These are phyloP conservation scores for Protophormia terraenovae DNA, from an alignment of 2,888 invertebrate species.

Conservation along the genomic window DNA sequence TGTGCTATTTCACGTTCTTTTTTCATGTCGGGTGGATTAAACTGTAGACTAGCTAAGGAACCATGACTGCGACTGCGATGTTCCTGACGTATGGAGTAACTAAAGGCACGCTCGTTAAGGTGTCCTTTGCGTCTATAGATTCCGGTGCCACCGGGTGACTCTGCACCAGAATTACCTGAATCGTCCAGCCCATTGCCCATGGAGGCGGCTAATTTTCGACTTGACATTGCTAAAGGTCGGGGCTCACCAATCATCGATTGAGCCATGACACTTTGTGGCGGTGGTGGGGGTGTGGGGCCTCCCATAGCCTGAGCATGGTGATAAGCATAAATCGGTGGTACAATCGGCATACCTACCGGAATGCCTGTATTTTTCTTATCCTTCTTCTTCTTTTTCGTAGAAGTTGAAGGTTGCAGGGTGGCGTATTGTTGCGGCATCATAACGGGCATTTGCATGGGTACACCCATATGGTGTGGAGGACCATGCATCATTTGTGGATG, in stretches of 20 bases:
- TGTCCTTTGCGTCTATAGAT: constrained; percentile 96
- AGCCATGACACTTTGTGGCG: constrained; percentile 81
- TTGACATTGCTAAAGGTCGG: constrained; percentile 83
- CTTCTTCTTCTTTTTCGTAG: constrained; percentile 83
- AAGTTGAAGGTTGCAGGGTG: constrained; percentile 85
- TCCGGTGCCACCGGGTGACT: constrained; percentile 87
- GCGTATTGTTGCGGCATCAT: constrained; percentile 84
- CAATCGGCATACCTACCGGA: constrained; percentile 82
- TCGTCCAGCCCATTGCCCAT: constrained; percentile 85
- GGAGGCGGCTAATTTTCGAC: constrained; percentile 86
- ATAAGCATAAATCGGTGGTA: constrained; percentile 82
- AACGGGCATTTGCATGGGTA: constrained; percentile 81
- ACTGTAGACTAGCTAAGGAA: constrained; percentile 94
- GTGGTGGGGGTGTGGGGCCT: constrained; percentile 72
- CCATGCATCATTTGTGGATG: constrained; percentile 75
- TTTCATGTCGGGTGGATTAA: constrained; percentile 92
- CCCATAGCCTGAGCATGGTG: constrained; percentile 76
- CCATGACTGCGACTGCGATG: constrained; percentile 96
- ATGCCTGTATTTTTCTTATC: constrained; percentile 80
- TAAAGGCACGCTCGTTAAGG: constrained; percentile 95
- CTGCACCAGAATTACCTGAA: constrained; percentile 82
- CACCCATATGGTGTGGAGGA: constrained; percentile 75
- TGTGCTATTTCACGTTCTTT: constrained; percentile 96
- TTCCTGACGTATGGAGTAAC: constrained; percentile 96
- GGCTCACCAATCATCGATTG: constrained; percentile 85